Conservation (phyloP, 2,113 vertebrate genomes). For the Pseudonaja textilis region DNA sequence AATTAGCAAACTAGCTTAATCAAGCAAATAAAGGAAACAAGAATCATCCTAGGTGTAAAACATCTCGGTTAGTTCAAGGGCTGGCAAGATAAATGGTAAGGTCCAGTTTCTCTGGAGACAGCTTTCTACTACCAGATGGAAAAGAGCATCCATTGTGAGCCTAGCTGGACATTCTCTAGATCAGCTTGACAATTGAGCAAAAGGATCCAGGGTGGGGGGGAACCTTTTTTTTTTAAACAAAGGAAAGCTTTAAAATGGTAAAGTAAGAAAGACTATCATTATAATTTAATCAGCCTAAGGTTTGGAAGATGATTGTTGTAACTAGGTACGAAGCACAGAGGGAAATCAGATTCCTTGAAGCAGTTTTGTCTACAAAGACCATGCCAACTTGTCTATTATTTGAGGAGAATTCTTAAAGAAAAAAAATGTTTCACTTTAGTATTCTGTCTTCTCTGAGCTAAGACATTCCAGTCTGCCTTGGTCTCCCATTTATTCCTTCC, state of each 20-base stretch:
- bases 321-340: not conserved
- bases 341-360: not conserved
- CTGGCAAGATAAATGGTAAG: conserved; percentile 43
- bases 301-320: not conserved
- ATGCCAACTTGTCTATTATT: conserved; percentile 12
- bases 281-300: not conserved
- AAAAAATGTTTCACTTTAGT: not conserved
- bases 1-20: conserved; percentile 23
- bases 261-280: not conserved
- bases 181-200: fast-evolving
- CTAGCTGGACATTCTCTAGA: conserved; percentile 1
- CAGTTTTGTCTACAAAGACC: not conserved
- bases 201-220: not conserved
- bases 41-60: conserved; percentile 9
- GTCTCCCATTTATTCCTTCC: not conserved
- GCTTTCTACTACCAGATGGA: conserved; percentile 1
- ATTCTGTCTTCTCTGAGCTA: not conserved
- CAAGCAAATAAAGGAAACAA: conserved; percentile 3
- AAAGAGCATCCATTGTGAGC: fast-evolving
- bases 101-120: conserved; percentile 40
- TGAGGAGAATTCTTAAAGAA: not conserved
- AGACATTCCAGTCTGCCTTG: not conserved
- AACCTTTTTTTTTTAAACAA: not conserved
- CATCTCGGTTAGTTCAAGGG: conserved; percentile 22
- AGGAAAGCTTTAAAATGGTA: not conserved